phyloP scores from a whole-genome alignment of 1,140 invertebrate genomes.

The Venturia canescens region DNA sequence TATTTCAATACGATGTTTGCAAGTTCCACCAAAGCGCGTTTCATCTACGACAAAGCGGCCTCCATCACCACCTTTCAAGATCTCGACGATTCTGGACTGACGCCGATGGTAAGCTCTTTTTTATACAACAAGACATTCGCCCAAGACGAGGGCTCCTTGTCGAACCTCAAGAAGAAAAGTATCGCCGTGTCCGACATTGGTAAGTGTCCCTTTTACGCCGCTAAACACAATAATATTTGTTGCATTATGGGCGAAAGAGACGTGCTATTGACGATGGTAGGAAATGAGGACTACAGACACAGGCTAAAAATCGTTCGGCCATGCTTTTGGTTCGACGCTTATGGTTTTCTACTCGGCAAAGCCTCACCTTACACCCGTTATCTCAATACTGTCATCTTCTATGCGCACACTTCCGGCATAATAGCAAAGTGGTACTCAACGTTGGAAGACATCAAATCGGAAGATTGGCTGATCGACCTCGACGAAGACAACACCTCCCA shows the following conservation, averaged over 20 bases:
- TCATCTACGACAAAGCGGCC: conserved; percentile 20
- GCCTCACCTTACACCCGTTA: conserved; percentile 32
- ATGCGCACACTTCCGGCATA: background rate
- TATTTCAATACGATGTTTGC: conserved; percentile 42
- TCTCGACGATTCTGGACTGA: conserved; percentile 38
- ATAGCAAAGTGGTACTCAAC: background rate
- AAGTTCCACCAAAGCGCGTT: conserved; percentile 11
- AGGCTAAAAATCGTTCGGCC: conserved; percentile 17
- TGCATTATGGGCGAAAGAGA: conserved; percentile 39
- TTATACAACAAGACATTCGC: conserved; percentile 48
- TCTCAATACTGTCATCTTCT: conserved; percentile 24
- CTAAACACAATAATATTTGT: conserved; percentile 41
- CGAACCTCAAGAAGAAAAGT: conserved; percentile 28
- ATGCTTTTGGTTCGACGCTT: conserved; percentile 51
- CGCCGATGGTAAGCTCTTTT: conserved; percentile 13
- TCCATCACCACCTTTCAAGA: conserved; percentile 36
- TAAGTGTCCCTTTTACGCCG: conserved; percentile 27
- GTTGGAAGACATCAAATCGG: too few species aligned
- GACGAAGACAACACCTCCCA: background rate
- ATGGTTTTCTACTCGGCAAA: conserved; percentile 39
- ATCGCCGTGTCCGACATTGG: background rate
- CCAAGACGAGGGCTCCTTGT: conserved; percentile 15
- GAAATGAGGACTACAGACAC: background rate
- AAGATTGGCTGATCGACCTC: background rate
- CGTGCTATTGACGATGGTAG: background rate